phyloP scores from a whole-genome alignment of 2,113 vertebrate genomes.

The Guaruba guarouba region DNA sequence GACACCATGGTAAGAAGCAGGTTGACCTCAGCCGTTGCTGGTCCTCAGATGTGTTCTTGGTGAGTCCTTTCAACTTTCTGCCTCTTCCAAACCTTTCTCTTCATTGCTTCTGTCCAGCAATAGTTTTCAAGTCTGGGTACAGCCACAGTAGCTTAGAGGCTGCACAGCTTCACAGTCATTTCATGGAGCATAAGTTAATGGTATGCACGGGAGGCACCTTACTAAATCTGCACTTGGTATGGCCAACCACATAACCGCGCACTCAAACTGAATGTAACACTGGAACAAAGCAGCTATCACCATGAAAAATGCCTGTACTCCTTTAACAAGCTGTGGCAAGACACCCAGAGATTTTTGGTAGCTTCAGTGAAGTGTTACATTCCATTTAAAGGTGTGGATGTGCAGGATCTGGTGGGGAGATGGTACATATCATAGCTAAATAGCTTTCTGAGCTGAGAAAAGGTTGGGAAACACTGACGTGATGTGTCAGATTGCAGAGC shows the following conservation, averaged over 20 bases:
- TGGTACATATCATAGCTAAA: background rate
- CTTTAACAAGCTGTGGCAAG: background rate
- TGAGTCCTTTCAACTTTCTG: background rate
- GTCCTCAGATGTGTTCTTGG: background rate
- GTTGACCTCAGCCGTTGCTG: background rate
- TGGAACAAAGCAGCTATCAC: background rate
- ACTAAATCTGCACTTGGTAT: background rate
- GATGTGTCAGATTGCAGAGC: background rate
- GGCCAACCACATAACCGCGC: background rate
- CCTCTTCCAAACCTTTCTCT: background rate
- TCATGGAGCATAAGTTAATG: background rate
- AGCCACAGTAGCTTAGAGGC: background rate
- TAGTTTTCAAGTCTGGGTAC: background rate
- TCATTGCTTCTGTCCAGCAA: background rate
- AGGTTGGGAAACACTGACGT: background rate
- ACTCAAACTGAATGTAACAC: background rate
- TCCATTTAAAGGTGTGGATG: conserved; percentile 29
- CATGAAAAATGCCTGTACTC: background rate
- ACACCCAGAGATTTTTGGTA: background rate
- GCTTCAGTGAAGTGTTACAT: background rate
- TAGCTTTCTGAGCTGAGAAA: background rate
- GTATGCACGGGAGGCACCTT: background rate
- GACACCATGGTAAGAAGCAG: background rate
- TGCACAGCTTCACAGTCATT: background rate
- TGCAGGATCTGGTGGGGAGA: background rate